phyloP scores from a whole-genome alignment of 2,113 vertebrate species.

The Sturnira hondurensis region DNA sequence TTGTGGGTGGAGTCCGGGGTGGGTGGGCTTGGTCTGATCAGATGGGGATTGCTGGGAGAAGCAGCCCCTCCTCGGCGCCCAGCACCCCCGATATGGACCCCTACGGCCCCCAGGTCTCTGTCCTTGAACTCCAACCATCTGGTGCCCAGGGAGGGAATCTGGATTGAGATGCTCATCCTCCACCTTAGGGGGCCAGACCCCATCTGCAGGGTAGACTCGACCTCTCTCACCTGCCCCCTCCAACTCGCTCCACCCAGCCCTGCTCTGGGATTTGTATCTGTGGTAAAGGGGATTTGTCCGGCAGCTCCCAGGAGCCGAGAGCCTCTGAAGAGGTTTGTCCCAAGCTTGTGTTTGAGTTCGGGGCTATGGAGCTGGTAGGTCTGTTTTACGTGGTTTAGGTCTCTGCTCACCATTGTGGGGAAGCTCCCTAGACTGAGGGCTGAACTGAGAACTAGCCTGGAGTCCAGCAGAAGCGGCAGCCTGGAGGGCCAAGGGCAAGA shows the following conservation, averaged over 20 bases:
- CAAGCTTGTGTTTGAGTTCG: neutral
- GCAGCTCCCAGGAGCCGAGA: neutral
- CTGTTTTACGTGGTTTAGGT: neutral
- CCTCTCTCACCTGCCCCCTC: accelerated
- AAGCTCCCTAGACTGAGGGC: neutral
- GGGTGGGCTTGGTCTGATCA: neutral
- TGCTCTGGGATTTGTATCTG: neutral
- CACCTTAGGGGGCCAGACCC: neutral
- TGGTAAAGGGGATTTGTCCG: neutral
- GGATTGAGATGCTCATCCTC: neutral
- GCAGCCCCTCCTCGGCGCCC: neutral
- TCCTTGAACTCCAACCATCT: neutral
- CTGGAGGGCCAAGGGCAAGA: neutral
- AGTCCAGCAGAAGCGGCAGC: neutral
- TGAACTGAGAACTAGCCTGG: neutral
- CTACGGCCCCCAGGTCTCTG: neutral
- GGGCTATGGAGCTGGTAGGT: neutral
- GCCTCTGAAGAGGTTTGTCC: neutral
- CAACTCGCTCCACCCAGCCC: neutral
- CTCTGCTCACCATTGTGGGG: neutral
- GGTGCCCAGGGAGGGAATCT: neutral
- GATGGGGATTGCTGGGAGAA: neutral
- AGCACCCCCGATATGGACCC: neutral
- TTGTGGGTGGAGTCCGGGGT: neutral
- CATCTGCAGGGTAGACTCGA: neutral